Evolutionary conservation across 2,888 invertebrate species (phyloP), one percentile per base, ranked within the genome.

Genomic region (Nymphalis polychloros): DNA sequence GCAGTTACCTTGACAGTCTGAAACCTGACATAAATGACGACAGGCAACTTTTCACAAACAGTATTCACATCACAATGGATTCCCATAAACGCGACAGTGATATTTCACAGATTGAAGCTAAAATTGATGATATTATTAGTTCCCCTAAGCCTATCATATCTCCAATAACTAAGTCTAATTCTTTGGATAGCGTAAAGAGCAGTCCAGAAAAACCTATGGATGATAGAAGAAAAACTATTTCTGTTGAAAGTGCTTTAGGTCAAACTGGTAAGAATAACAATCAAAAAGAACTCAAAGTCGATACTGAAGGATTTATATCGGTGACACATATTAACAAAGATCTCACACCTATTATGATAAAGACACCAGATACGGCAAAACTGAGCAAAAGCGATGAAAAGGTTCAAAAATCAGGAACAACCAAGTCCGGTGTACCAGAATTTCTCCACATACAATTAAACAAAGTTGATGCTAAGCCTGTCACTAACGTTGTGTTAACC

Each of bases 381-480:
- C 66, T 77, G 3, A 85, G 79, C 57, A 93, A 92, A 74, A 87
- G 84, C 78, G 87, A 93, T 74, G 86, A 92, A 50, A 91, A 87
- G 75, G 74, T 83, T 70, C 85, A 83, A 59, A 88, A 89, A 75
- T 72, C 80, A 8, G 81, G 76, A 7, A 67, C 60, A 49, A 76
- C 77, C 1, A 89, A 88, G 67, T 76, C 84, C 1, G 86, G 87
- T 55, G 89, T 95, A 17, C 95, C 96, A 0, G 95, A 96, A 81
- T 95, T 96, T 80, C 86, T 96, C 72, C 94, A 95, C 78, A 94
- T 95, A 67, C 95, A 96, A 82, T 79, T 96, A 59, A 95, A 96
- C 80, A 94, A 94, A 81, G 95, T 96, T 8, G 96, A 96, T 77
- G 88, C 92, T 13, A 94, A 94, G 76, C 93, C 94, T 0, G 80